These are phyloP conservation scores for Leptoteleia sp. DNA, from an alignment of 1,140 invertebrate species.

Conservation along the genomic window DNA sequence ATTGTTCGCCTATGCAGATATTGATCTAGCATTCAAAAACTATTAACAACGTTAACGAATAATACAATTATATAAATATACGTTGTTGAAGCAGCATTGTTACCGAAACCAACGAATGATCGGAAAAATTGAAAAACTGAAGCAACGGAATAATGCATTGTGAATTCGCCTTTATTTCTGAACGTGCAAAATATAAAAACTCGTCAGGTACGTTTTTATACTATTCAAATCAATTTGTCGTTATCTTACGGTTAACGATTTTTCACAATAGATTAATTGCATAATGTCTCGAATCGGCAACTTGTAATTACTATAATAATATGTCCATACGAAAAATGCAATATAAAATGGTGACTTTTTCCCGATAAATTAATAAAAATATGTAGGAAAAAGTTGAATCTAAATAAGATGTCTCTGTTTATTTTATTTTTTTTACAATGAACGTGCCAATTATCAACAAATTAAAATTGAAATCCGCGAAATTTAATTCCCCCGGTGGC, in stretches of 20 bases:
- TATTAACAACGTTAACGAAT: constrained; percentile 6
- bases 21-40: constrained; percentile 14
- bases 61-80: constrained; percentile 8
- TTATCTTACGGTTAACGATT: constrained; percentile 45
- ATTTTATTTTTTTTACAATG: not conserved
- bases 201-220: constrained; percentile 27
- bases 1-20: constrained; percentile 41
- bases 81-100: not conserved
- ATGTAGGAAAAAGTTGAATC: constrained; percentile 2
- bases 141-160: constrained; percentile 6
- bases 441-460: constrained; percentile 17
- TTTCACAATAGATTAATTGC: constrained; percentile 58
- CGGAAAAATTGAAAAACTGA: constrained; percentile 7
- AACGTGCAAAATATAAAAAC: constrained; percentile 24
- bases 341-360: constrained; percentile 38
- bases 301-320: constrained; percentile 50
- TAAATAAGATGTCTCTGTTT: constrained; percentile 13
- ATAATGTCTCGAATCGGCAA: constrained; percentile 28
- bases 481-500: constrained; percentile 19
- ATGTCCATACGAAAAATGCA: constrained; percentile 24
- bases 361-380: constrained; percentile 1
- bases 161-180: constrained; percentile 17
- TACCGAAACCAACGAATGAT: not conserved
- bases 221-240: constrained; percentile 42
- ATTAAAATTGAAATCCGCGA: constrained; percentile 23